These are phyloP conservation scores for Brachyhypopomus gauderio DNA, from an alignment of 2,113 vertebrate species.

Conservation along the genomic window DNA sequence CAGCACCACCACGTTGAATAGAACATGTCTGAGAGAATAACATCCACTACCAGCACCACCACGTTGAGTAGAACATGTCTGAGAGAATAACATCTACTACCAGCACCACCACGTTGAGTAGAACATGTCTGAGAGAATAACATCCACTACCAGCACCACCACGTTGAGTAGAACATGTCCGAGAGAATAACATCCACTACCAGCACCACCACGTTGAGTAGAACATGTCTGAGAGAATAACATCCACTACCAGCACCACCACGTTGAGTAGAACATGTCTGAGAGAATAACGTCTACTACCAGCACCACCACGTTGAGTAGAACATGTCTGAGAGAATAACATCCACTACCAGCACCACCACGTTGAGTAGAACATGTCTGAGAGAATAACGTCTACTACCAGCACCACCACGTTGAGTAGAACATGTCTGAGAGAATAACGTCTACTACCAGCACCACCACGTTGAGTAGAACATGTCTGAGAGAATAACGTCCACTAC, in stretches of 20 bases:
- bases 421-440: slow-evolving; percentile 3
- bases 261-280: slow-evolving; percentile 15
- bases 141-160: not conserved
- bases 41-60: not conserved
- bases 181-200: not conserved
- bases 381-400: not conserved
- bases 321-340: slow-evolving; percentile 3
- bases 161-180: slow-evolving; percentile 14
- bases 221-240: slow-evolving; percentile 3
- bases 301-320: not conserved
- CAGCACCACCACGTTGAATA: no score
- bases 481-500: not conserved
- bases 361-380: slow-evolving; percentile 15
- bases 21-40: not conserved
- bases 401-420: not conserved
- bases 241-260: not conserved
- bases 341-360: not conserved
- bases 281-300: not conserved
- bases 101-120: not conserved
- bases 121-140: slow-evolving; percentile 3
- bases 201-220: not conserved
- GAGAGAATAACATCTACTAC: not conserved
- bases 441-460: not conserved
- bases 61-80: slow-evolving; percentile 15
- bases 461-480: slow-evolving; percentile 15